A percentile compares a stretch with the other conserved stretches of the same genome.
phyloP scores from a whole-genome alignment of 1,140 invertebrate species.

The Listronotus oregonensis region DNA sequence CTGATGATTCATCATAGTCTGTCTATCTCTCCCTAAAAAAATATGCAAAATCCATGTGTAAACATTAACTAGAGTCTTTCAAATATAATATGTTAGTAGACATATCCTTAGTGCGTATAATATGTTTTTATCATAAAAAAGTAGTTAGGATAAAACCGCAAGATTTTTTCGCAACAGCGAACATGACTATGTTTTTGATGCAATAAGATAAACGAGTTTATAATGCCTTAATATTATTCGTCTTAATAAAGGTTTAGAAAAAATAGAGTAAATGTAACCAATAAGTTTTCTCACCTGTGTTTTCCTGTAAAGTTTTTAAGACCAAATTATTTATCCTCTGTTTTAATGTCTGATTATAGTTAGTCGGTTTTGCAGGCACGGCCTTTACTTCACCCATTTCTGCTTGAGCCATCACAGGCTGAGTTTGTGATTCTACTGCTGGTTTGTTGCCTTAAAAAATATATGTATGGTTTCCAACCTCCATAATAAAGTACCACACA shows the following conservation, averaged over 20 bases:
- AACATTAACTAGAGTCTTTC: too few species aligned
- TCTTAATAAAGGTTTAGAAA: background rate
- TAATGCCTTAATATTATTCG: too few species aligned
- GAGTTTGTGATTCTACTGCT: too few species aligned
- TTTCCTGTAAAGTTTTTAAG: slow-evolving; percentile 87
- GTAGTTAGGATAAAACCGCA: too few species aligned
- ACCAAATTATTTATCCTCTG: slow-evolving; percentile 86
- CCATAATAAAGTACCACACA: too few species aligned
- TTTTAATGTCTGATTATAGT: slow-evolving; percentile 74
- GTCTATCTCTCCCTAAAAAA: slow-evolving; percentile 65
- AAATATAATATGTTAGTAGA: too few species aligned
- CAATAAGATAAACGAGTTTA: too few species aligned
- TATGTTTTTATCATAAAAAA: too few species aligned
- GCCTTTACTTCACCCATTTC: background rate
- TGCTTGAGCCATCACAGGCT: background rate
- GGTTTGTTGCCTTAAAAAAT: background rate
- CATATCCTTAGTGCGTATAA: too few species aligned
- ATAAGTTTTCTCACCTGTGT: slow-evolving; percentile 65
- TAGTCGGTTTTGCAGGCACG: slow-evolving; percentile 19
- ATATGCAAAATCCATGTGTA: background rate
- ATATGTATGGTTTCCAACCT: too few species aligned
- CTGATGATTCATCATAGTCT: slow-evolving; percentile 59
- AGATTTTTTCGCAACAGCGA: too few species aligned
- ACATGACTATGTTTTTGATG: too few species aligned
- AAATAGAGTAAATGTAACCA: background rate